Conservation (phyloP, 2,113 vertebrate genomes). For the Sigmodon hispidus region DNA sequence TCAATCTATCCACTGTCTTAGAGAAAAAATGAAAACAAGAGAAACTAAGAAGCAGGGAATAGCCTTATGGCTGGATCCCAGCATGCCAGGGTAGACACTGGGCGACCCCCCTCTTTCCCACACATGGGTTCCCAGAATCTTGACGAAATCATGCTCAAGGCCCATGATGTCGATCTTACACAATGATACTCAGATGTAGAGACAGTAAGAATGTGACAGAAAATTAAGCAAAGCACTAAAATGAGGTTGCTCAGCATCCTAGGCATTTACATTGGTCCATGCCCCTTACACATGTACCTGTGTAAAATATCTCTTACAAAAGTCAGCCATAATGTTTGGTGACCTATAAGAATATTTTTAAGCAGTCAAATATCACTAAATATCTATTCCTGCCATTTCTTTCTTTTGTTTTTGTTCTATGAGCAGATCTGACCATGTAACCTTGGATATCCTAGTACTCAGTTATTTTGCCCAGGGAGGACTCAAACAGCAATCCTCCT, state of each 20-base stretch:
- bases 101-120: not conserved
- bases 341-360: not conserved
- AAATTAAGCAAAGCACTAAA: not conserved
- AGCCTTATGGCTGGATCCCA: not conserved
- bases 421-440: not conserved
- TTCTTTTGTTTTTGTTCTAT: not conserved
- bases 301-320: not conserved
- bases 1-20: not conserved
- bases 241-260: not conserved
- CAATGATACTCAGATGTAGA: not conserved
- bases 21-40: not conserved
- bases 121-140: not conserved
- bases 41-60: not conserved
- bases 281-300: fast-evolving
- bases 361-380: not conserved
- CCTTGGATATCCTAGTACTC: not conserved
- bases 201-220: not conserved
- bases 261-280: fast-evolving
- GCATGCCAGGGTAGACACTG: fast-evolving
- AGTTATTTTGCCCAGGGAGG: not conserved
- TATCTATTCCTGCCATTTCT: not conserved
- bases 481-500: not conserved
- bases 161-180: not conserved
- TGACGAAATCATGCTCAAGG: fast-evolving
- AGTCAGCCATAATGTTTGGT: not conserved